Percentiles rank a stretch among this genome's conserved stretches.
These are phyloP conservation scores for Syngnathus typhle DNA, from an alignment of 2,113 vertebrate species.

Conservation along the genomic window DNA sequence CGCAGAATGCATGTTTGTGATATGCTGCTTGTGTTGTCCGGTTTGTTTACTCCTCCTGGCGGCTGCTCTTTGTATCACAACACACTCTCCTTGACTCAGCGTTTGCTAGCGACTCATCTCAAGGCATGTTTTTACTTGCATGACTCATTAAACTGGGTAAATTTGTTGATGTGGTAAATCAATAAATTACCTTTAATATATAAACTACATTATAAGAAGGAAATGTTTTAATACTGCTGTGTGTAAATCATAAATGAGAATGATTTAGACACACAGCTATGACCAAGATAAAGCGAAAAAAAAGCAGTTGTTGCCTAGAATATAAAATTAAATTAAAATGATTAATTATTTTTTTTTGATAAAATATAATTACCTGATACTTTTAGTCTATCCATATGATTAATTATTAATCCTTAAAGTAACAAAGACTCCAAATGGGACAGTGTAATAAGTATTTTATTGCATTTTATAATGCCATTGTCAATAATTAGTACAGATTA, in stretches of 20 bases:
- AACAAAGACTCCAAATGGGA: slow-evolving; percentile 39
- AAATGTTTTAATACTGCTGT: not conserved
- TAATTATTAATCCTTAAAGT: not conserved
- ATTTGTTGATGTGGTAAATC: not conserved
- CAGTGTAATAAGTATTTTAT: slow-evolving; percentile 83
- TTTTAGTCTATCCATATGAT: no score
- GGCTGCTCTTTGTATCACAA: slow-evolving; percentile 71
- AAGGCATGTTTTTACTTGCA: not conserved
- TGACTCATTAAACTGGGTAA: not conserved
- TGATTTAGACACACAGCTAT: not conserved
- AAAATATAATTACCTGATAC: not conserved
- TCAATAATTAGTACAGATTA: slow-evolving; percentile 90
- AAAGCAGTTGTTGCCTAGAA: no score
- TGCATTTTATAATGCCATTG: slow-evolving; percentile 88
- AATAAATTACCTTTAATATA: not conserved
- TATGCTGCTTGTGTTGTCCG: slow-evolving; percentile 60
- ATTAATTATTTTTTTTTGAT: not conserved
- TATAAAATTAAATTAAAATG: not conserved
- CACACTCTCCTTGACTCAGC: slow-evolving; percentile 1
- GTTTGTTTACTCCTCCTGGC: slow-evolving; percentile 82
- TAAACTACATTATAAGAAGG: not conserved
- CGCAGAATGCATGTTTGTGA: slow-evolving; percentile 50
- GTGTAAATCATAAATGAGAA: not conserved
- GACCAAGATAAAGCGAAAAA: no score
- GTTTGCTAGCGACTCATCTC: not conserved